phyloP scores from a whole-genome alignment of 2,888 invertebrate genomes.

The Dynastes grantii region DNA sequence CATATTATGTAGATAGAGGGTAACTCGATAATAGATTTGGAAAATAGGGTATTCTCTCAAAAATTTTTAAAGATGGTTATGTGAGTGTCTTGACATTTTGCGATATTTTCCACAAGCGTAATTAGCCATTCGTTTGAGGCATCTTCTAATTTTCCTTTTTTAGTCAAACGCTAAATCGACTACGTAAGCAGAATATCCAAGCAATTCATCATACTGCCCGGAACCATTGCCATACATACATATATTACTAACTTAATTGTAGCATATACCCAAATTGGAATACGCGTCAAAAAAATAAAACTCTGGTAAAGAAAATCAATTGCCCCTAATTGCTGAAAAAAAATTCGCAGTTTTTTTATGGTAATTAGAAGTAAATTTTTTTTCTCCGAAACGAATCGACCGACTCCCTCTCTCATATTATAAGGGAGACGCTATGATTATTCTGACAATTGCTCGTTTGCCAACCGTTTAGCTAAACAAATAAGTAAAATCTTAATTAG shows the following conservation, averaged over 20 bases:
- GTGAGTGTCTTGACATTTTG: too few species aligned
- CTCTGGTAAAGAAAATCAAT: not conserved
- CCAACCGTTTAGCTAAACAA: conserved; percentile 30
- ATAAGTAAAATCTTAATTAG: conserved; percentile 40
- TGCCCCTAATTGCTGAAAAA: not conserved
- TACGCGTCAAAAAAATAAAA: conserved; percentile 22
- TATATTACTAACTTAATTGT: not conserved
- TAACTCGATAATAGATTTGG: too few species aligned
- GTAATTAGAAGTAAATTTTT: conserved; percentile 33
- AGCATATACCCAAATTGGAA: not conserved
- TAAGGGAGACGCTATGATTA: conserved; percentile 23
- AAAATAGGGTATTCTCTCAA: too few species aligned
- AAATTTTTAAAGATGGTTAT: too few species aligned
- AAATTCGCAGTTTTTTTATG: conserved; percentile 27
- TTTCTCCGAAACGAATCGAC: conserved; percentile 5
- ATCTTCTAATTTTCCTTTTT: too few species aligned
- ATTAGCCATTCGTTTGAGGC: too few species aligned
- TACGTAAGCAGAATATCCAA: not conserved
- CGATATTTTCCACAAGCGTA: too few species aligned
- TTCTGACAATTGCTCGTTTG: conserved; percentile 16
- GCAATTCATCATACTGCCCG: not conserved
- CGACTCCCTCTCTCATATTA: not conserved
- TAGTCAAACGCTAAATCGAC: too few species aligned
- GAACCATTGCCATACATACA: not conserved
- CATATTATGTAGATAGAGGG: too few species aligned